Evolutionary conservation across 2,888 invertebrate species (phyloP), one percentile per base, ranked within the genome.

Genomic region (Pollenia labialis): DNA sequence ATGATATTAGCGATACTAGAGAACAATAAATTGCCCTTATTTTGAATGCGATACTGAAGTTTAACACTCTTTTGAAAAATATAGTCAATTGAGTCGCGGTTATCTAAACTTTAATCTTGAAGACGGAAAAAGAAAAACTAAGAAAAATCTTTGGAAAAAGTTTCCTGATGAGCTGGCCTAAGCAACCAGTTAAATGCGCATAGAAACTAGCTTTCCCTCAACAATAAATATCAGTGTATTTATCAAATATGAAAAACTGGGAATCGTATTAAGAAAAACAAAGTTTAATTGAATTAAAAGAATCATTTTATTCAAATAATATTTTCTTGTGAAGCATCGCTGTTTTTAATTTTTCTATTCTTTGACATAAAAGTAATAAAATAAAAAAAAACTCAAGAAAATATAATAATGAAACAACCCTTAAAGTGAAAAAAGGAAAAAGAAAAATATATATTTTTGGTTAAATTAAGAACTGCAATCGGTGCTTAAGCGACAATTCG

Each of bases 281-380:
- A n/a, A n/a, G 62, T 40, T 16, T 64, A 64, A 76, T 52, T 52
- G 44, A 42, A 76, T 64, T 52, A 76, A 76, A 62, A 62, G 62
- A 18, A 50, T 40, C 12, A 74, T 60, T 74, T 74, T 60, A 74
- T 74, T 48, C 60, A 74, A 48, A 74, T 46, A 11, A 74, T 32
- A n/a, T 74, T 16, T 44, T 23, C 18, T 23, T 46, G 12, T 11
- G 23, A 18, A 56, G 56, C 9, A 56, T 10, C 10, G 18, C 18
- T 23, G 1, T 23, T 23, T 23, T 23, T 1, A 23, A 54, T 11
- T 54, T 4, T 11, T 40, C 18, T 56, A n/a, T 48, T 46, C 46
- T 60, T 52, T 32, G 14, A 4, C 18, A 54, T 14, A 48, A 3
- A 66, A 48, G 66, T 56, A 64, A 14, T 18, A 60, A 68, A 69